Conservation (phyloP, 37 sponge, comb jelly and placozoan genomes). For the Chondrilla cf. caribensis region DNA sequence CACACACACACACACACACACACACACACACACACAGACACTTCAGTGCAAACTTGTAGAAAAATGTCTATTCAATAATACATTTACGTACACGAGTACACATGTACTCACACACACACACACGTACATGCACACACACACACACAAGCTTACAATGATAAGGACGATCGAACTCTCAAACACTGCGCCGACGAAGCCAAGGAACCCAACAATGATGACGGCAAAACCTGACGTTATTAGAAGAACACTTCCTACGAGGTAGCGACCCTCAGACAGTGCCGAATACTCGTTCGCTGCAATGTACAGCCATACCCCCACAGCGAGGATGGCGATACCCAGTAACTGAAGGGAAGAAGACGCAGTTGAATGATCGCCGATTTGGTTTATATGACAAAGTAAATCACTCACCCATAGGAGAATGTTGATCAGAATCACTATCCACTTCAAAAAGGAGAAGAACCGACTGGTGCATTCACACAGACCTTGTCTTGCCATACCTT, state of each 20-base stretch:
- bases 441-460: conserved; percentile 23
- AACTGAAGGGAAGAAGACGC: conserved; percentile 7
- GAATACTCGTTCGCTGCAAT: conserved; percentile 46
- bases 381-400: not conserved
- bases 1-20: too few species aligned
- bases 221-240: conserved; percentile 48
- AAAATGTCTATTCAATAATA: too few species aligned
- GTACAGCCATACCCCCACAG: conserved; percentile 56
- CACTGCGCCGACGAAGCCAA: conserved; percentile 44
- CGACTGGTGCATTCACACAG: conserved; percentile 24
- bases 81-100: too few species aligned
- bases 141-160: conserved; percentile 19
- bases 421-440: conserved; percentile 51
- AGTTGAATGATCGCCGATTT: not conserved
- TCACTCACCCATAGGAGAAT: conserved; percentile 58
- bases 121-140: not conserved
- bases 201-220: conserved; percentile 51
- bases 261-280: conserved; percentile 24
- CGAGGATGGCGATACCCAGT: conserved; percentile 40
- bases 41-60: too few species aligned
- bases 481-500: conserved; percentile 48
- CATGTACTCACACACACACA: too few species aligned
- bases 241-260: conserved; percentile 37
- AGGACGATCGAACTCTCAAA: conserved; percentile 53
- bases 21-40: too few species aligned